These are phyloP conservation scores for Mus minutoides DNA, from an alignment of 2,797 vertebrate species.

Conservation along the genomic window DNA sequence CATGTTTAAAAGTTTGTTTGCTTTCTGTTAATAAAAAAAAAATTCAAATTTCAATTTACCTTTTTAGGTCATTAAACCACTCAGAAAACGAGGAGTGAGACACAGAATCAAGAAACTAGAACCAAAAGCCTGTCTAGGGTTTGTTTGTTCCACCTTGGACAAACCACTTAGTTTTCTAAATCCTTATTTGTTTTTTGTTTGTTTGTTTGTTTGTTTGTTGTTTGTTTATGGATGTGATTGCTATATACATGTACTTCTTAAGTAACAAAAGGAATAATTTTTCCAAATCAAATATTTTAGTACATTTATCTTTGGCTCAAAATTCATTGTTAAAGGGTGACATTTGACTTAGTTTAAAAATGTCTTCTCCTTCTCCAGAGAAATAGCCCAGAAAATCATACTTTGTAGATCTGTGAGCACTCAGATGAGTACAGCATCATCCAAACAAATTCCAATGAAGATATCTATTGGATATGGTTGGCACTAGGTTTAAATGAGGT, in stretches of 20 bases:
- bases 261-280: background rate
- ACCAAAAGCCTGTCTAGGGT: background rate
- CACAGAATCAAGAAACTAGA: background rate
- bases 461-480: background rate
- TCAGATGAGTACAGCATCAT: background rate
- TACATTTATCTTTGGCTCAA: constrained; percentile 26
- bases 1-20: constrained; percentile 13
- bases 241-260: background rate
- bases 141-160: constrained; percentile 25
- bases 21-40: background rate
- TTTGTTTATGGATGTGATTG: background rate
- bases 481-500: background rate
- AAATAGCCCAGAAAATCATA: background rate
- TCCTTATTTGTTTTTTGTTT: background rate
- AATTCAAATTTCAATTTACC: background rate
- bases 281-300: background rate
- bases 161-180: constrained; percentile 16
- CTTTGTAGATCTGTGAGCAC: background rate
- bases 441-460: background rate
- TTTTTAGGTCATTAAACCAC: constrained; percentile 29
- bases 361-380: background rate
- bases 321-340: background rate
- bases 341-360: background rate
- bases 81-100: background rate
- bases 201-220: background rate